Base-by-base conservation (phyloP, 64 coral and sea anemone species). In the Exaiptasia diaphana region DNA sequence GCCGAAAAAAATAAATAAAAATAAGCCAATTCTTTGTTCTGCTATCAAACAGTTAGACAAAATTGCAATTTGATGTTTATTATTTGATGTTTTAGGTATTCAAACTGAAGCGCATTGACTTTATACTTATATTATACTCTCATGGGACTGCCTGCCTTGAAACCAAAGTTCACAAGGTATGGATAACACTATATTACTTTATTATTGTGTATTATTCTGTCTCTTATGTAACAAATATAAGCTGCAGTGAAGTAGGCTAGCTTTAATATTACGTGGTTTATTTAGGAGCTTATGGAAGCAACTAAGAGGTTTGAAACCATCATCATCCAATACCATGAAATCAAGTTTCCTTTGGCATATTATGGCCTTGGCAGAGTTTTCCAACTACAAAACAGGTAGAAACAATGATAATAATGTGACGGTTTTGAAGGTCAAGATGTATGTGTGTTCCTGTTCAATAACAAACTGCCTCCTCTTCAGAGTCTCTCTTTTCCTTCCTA, bases 291-390 rank as follows among this genome's bases (percentile, higher is more conserved):
- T 11, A 35, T 69, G 5, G 68, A 64, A 67, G 91, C 91, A 49
- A 67, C 22, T 18, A 95, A 85, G 59, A 73, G 85, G n/a, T 95
- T 95, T 85, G 54, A 95, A 20, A 89, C 60, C 14, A 95, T 95
- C 67, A 25, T 84, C 15, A 53, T 73, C 46, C 50, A 69, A 56
- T 77, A 79, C 68, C 77, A 88, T 73, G 74, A 79, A 63, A 50
- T 85, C 53, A 83, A 73, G 15, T 95, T 95, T 48, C 91, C 91
- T 74, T 63, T 95, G 60, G 86, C 91, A 24, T 95, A 78, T 49
- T 78, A 73, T 77, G 91, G 91, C 29, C 67, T 69, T 15, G 91
- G 91, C 71, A 71, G 55, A 64, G 91, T 95, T 23, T 95, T 71
- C 50, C 81, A 83, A 4, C 79, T 80, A 53, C 91, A 95, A 39